phyloP scores from a whole-genome alignment of 2,113 vertebrate genomes.

The Galeopterus variegatus region DNA sequence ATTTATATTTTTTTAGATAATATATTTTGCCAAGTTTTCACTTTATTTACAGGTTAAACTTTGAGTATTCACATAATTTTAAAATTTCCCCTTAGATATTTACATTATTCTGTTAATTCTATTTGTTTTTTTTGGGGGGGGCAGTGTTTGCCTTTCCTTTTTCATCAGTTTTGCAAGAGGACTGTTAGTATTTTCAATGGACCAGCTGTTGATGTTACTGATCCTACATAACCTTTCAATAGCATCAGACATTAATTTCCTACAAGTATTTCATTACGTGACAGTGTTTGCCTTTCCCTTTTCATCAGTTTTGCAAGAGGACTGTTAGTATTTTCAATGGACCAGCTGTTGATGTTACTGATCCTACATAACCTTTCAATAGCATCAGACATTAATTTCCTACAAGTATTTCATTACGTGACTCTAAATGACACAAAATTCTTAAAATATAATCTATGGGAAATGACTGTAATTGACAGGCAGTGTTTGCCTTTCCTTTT shows the following conservation, averaged over 20 bases:
- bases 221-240: slow-evolving; percentile 2
- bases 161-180: slow-evolving; percentile 15
- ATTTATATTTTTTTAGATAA: slow-evolving; percentile 48
- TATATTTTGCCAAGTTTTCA: background rate
- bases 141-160: slow-evolving; percentile 44
- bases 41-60: slow-evolving; percentile 24
- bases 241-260: slow-evolving; percentile 25
- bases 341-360: background rate
- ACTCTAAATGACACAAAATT: background rate
- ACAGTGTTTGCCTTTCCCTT: no score
- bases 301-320: slow-evolving; percentile 15
- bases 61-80: slow-evolving; percentile 8
- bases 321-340: background rate
- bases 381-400: slow-evolving; percentile 25
- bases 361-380: slow-evolving; percentile 2
- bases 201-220: background rate
- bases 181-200: background rate
- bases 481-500: no score
- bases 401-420: background rate
- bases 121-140: background rate
- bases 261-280: background rate
- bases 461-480: slow-evolving; percentile 9
- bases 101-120: background rate
- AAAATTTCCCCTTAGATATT: background rate
- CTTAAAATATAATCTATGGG: background rate